Conservation (phyloP, 2,888 invertebrate genomes). For the Ptychoptera contaminata region DNA sequence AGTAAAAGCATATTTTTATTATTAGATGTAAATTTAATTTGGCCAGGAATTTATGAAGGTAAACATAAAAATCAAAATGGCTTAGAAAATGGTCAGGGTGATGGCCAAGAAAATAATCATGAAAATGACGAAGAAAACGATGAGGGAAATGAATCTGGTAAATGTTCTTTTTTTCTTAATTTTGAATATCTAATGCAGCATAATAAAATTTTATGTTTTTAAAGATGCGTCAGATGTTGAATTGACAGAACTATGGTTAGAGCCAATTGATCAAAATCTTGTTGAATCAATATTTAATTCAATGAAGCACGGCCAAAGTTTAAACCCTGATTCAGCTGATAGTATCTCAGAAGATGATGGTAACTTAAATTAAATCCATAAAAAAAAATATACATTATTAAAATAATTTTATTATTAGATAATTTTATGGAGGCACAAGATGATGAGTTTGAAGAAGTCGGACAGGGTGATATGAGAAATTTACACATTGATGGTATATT, state of each 20-base stretch:
- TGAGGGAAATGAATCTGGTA: conserved; percentile 13
- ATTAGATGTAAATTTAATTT: conserved; percentile 24
- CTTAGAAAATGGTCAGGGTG: conserved; percentile 5
- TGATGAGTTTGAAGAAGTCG: conserved; percentile 12
- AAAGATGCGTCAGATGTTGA: conserved; percentile 26
- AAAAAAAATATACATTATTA: too few species aligned
- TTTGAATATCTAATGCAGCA: background rate
- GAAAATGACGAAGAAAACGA: conserved; percentile 2
- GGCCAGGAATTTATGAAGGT: conserved; percentile 22
- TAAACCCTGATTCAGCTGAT: conserved; percentile 65
- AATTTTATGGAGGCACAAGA: conserved; percentile 7
- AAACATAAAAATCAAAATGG: background rate
- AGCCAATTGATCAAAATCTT: conserved; percentile 44
- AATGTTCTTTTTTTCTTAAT: too few species aligned
- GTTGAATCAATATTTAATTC: conserved; percentile 52
- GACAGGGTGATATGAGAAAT: conserved; percentile 23
- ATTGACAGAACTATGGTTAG: conserved; percentile 54
- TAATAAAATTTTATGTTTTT: background rate
- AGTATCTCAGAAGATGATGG: conserved; percentile 26
- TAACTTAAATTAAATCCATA: conserved; percentile 16
- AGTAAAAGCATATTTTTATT: conserved; percentile 26
- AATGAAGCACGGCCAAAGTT: conserved; percentile 58
- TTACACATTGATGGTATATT: conserved; percentile 10
- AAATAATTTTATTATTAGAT: too few species aligned
- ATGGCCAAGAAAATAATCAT: conserved; percentile 11